Evolutionary conservation across 2,797 vertebrate species (phyloP), one percentile per base, ranked within the genome.

Genomic region (Chaetophractus vellerosus): DNA sequence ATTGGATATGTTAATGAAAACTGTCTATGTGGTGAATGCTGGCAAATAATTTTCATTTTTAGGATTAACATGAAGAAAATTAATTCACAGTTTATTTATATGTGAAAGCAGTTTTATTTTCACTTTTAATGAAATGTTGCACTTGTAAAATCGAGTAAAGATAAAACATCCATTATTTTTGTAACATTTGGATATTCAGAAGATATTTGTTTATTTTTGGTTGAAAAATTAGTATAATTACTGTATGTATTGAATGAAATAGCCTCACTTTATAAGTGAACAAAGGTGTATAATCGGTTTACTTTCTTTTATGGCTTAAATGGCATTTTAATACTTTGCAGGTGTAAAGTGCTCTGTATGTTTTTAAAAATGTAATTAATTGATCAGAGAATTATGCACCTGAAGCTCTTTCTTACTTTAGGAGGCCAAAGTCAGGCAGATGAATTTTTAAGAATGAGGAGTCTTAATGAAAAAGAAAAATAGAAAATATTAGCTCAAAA

Each of bases 61-160:
- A 82, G 68, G 82, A 85, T 92, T 90, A 75, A 9, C 8, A 45
- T 23, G 48, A 88, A 11, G 69, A 72, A 83, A 88, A 68, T 66
- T 4, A 78, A 52, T 36, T 79, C 61, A n/a, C 1, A 31, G 52
- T 85, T 94, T 86, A 45, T 90, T 80, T 94, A n/a, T 52, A 52
- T 26, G 18, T 75, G 45, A 81, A 31, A 93, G 7, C 1, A 38
- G 3, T 79, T 93, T 92, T 94, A 69, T 92, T 88, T 88, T 90
- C 45, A 82, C 31, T 88, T 76, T 90, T 48, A 79, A 48, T 38
- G 36, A 93, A 88, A 82, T 45, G 45, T 91, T 87, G 50, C 14
- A 24, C n/a, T 88, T 48, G 78, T 55, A 82, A 85, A 94, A 33
- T 78, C 8, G 6, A 31, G 48, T 38, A 80, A 71, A 69, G 48